Conservation (phyloP, 2,888 invertebrate species). For the Autographa gamma region DNA sequence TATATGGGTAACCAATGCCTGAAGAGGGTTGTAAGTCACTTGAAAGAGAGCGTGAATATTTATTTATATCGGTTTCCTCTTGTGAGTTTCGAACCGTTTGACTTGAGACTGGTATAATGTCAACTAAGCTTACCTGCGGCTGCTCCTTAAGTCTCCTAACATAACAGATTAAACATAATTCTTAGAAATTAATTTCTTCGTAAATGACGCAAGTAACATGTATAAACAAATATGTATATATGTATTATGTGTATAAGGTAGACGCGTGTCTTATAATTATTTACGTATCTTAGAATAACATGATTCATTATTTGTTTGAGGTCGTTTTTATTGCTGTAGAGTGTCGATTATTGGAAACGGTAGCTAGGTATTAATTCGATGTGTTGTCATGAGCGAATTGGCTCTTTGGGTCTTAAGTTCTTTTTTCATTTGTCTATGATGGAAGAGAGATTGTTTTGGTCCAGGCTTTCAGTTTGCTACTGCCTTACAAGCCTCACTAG, state of each 20-base stretch:
- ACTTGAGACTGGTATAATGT: too few relatives aligned
- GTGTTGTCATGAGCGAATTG: background rate
- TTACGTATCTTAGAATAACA: constrained; percentile 2
- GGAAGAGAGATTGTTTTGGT: too few relatives aligned
- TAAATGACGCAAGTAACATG: constrained; percentile 1
- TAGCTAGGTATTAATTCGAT: background rate
- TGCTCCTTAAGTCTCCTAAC: constrained; percentile 10
- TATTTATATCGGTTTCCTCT: too few relatives aligned
- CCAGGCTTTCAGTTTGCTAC: too few relatives aligned
- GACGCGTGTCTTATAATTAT: background rate
- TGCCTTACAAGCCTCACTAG: too few relatives aligned
- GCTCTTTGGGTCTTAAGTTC: too few relatives aligned
- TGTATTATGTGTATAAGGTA: constrained; percentile 9
- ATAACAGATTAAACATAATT: constrained; percentile 30
- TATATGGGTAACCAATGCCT: too few relatives aligned
- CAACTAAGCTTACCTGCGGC: too few relatives aligned
- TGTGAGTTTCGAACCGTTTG: too few relatives aligned
- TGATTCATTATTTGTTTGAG: constrained; percentile 4
- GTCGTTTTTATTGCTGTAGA: constrained; percentile 4
- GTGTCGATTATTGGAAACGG: background rate
- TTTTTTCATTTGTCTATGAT: too few relatives aligned
- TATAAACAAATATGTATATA: background rate
- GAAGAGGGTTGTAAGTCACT: too few relatives aligned
- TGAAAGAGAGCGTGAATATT: too few relatives aligned
- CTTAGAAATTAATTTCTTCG: constrained; percentile 30